Conservation (phyloP, 2,797 vertebrate genomes). For the Hydrocynus forskahlii region DNA sequence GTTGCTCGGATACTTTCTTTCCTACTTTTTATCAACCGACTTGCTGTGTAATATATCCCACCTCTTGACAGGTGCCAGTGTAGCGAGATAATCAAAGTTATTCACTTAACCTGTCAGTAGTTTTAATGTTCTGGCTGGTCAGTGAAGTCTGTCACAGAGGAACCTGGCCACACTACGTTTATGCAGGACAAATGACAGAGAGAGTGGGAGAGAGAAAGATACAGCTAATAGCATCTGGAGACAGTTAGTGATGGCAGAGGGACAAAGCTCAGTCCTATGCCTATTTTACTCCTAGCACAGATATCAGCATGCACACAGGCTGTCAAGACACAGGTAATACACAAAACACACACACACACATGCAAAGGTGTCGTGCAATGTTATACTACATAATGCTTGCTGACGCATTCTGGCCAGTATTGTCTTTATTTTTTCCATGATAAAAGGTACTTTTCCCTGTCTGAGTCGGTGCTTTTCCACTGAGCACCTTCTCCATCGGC, state of each 20-base stretch:
- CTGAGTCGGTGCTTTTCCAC: constrained; percentile 42
- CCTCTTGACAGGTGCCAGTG: too few species aligned
- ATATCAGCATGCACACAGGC: constrained; percentile 46
- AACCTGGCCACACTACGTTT: constrained; percentile 2
- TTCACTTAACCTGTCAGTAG: too few species aligned
- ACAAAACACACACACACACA: constrained; percentile 55
- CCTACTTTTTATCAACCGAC: too few species aligned
- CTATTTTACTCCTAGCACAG: constrained; percentile 56
- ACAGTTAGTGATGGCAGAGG: constrained; percentile 4
- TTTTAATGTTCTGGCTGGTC: too few species aligned
- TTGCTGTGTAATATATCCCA: too few species aligned
- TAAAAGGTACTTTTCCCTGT: constrained; percentile 36
- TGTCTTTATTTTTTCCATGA: constrained; percentile 54
- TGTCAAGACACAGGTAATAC: constrained; percentile 51
- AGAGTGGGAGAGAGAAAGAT: neutral
- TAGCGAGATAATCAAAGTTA: too few species aligned
- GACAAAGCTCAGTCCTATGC: neutral
- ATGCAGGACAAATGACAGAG: neutral
- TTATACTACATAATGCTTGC: constrained; percentile 31
- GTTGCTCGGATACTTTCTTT: too few species aligned
- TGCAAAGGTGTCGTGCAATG: constrained; percentile 41
- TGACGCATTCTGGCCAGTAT: constrained; percentile 16
- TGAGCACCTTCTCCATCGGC: constrained; percentile 65
- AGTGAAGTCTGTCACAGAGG: constrained; percentile 19
- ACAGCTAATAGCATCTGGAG: constrained; percentile 18